Conservation (phyloP, 2,797 vertebrate genomes). For the Spondyliosoma cantharus region DNA sequence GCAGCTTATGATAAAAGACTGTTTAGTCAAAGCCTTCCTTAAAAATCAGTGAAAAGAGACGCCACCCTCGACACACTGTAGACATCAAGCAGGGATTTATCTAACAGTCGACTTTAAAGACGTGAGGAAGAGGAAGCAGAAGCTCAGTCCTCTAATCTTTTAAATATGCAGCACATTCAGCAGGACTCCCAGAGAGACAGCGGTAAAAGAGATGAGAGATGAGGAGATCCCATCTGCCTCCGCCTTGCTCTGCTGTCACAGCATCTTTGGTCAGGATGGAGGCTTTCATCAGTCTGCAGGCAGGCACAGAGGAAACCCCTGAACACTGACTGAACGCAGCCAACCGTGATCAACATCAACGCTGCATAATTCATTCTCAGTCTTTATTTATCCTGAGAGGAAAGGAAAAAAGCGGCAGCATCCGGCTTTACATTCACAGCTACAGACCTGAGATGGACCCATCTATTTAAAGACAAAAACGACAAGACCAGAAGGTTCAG, state of each 20-base stretch:
- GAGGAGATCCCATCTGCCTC: slow-evolving; percentile 39
- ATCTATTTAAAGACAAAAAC: slow-evolving; percentile 28
- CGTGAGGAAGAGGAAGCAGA: background rate
- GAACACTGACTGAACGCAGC: slow-evolving; percentile 25
- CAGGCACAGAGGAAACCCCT: slow-evolving; percentile 44
- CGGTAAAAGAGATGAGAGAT: slow-evolving; percentile 1
- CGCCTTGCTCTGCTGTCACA: slow-evolving; percentile 11
- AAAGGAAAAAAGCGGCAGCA: background rate
- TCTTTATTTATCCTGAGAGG: slow-evolving; percentile 46
- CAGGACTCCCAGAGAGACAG: slow-evolving; percentile 19
- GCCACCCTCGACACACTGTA: background rate
- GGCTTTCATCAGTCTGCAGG: slow-evolving; percentile 26
- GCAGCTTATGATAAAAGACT: background rate
- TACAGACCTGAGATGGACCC: background rate
- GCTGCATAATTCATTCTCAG: slow-evolving; percentile 56
- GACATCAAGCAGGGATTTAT: background rate
- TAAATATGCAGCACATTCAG: background rate
- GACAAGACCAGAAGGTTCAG: background rate
- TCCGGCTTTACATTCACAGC: slow-evolving; percentile 21
- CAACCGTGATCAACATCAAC: slow-evolving; percentile 30
- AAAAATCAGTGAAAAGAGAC: background rate
- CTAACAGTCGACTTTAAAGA: background rate
- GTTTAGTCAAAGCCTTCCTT: no score
- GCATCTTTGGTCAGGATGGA: slow-evolving; percentile 12
- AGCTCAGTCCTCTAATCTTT: slow-evolving; percentile 1